Evolutionary conservation across 1,140 invertebrate species (phyloP), one percentile per base, ranked within the genome.

Genomic region (Platorchestia sp.): DNA sequence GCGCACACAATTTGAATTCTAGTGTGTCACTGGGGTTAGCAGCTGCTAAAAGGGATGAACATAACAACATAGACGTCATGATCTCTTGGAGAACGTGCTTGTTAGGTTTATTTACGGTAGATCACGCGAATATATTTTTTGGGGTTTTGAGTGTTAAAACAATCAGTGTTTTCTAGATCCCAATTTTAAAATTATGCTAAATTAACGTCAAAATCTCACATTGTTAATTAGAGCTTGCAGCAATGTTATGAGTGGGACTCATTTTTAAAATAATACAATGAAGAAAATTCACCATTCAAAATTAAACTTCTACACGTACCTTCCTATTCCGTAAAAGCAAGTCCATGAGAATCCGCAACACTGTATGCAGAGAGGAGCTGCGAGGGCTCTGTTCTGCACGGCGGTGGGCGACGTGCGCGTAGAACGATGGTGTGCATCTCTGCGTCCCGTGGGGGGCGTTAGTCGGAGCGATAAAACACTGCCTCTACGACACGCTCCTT

Each of bases 401-500:
- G 59, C 36, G 59, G 47, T 36, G 27, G 59, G 10, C 27, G 87
- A 45, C 19, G 27, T 90, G 87, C 0, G 14, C 14, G 87, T 3
- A 90, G 87, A 43, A 90, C 41, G 86, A 87, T 90, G 5, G 87
- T 42, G 41, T 43, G 87, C 87, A 90, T 90, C 87, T 43, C 19
- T 22, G 59, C 1, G 44, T 90, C 87, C 44, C 87, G 44, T 22
- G 87, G 41, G 87, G 41, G 44, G 44, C 87, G 87, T 90, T 90
- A 90, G 87, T 14, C 36, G 41, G 41, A 27, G 87, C 87, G 87
- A 90, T 90, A 90, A 90, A 90, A 90, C 87, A 90, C 87, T 41
- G 7, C 59, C 59, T 22, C 87, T 14, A 42, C 87, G 87, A 90
- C 87, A 43, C 87, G 41, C 87, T 22, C 87, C 44, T 42, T 42